Evolutionary conservation across 2,113 vertebrate species (phyloP).

Genomic region (Acanthochromis polyacanthus): DNA sequence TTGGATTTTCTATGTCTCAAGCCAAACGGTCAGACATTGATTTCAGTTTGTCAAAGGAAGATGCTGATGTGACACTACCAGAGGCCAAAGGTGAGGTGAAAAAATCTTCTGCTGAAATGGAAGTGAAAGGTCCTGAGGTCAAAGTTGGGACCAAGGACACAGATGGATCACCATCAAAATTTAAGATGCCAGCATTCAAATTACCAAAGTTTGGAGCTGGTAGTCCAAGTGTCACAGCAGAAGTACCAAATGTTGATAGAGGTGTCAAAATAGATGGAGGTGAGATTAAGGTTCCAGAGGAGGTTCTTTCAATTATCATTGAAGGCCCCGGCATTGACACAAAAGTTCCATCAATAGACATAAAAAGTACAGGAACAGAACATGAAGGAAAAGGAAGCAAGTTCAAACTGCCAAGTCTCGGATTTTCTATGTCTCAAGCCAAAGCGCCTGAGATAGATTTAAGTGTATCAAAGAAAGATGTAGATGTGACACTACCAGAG

Average conservation of each 20-base stretch:
- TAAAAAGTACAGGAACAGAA: constrained; percentile 18
- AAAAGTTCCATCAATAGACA: constrained; percentile 19
- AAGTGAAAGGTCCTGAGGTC: neutral
- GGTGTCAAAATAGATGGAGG: rapidly evolving
- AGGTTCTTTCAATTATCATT: too few species aligned
- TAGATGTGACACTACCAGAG: constrained; percentile 29
- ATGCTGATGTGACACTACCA: constrained; percentile 20
- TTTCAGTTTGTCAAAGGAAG: constrained; percentile 13
- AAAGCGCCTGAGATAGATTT: constrained; percentile 40
- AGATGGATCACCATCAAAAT: constrained; percentile 21
- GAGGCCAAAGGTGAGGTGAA: constrained; percentile 3
- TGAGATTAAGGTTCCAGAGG: constrained; percentile 33
- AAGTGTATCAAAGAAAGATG: constrained; percentile 27
- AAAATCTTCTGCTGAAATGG: neutral
- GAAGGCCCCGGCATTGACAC: too few species aligned
- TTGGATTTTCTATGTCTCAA: constrained; percentile 56
- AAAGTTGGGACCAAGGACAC: neutral
- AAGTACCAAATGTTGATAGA: rapidly evolving
- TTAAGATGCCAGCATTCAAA: constrained; percentile 48
- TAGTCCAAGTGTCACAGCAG: neutral
- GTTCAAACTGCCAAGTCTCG: constrained; percentile 51
- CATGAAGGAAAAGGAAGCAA: constrained; percentile 15
- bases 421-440: constrained; percentile 39
- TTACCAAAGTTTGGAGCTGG: constrained; percentile 61
- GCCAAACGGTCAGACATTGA: constrained; percentile 19